A percentile compares a stretch with the other conserved stretches of the same genome.
Evolutionary conservation across 1,140 invertebrate genomes (phyloP).

Genomic region (Pachyrhynchus sulphureomaculatus): DNA sequence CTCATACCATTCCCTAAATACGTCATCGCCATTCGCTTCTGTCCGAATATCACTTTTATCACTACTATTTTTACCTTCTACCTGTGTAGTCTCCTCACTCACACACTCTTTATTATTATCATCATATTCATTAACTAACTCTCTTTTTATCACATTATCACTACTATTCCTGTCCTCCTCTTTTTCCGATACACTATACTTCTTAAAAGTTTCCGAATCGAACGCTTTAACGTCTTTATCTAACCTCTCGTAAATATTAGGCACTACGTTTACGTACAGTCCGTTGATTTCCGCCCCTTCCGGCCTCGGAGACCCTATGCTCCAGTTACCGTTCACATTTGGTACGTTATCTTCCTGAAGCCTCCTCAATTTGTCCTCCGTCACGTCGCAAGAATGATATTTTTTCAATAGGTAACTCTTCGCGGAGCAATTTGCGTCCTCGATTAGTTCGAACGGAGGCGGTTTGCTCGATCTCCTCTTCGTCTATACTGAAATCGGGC

Average conservation of each 20-base stretch:
- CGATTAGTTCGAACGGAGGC: slow-evolving; percentile 35
- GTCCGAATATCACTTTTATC: slow-evolving; percentile 27
- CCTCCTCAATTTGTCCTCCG: slow-evolving; percentile 29
- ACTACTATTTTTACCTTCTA: slow-evolving; percentile 5
- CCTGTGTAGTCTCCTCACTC: neutral
- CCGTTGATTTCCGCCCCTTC: slow-evolving; percentile 30
- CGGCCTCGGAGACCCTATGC: slow-evolving; percentile 26
- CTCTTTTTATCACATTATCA: slow-evolving; percentile 19
- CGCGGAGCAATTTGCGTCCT: slow-evolving; percentile 43
- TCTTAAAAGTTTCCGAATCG: slow-evolving; percentile 46
- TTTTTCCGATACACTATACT: slow-evolving; percentile 49
- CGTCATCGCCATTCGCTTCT: slow-evolving; percentile 30
- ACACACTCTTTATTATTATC: slow-evolving; percentile 2
- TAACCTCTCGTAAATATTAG: slow-evolving; percentile 47
- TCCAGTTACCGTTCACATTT: slow-evolving; percentile 47
- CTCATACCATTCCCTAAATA: slow-evolving; percentile 83
- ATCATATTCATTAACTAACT: neutral
- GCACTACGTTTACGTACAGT: slow-evolving; percentile 50
- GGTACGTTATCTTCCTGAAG: slow-evolving; percentile 38
- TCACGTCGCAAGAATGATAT: slow-evolving; percentile 37
- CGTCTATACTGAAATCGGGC: slow-evolving; percentile 31
- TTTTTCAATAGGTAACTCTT: slow-evolving; percentile 37
- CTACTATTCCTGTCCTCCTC: slow-evolving; percentile 12
- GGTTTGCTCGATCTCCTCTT: slow-evolving; percentile 22
- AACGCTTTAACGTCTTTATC: slow-evolving; percentile 40